Conservation (phyloP, 2,888 invertebrate genomes). For the Calameuta pallipes region DNA sequence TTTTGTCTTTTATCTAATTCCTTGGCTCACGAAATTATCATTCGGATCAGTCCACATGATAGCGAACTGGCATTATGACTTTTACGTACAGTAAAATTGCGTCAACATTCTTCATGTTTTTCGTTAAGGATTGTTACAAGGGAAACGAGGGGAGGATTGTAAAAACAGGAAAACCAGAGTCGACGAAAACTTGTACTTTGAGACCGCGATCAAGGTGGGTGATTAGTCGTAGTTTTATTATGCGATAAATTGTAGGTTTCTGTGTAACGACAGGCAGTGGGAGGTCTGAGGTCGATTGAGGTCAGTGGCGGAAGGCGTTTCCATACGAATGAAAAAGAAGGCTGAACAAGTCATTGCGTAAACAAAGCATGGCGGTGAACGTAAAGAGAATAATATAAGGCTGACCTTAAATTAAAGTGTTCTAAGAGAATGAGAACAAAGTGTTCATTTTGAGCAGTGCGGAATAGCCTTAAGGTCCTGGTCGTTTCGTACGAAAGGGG, state of each 20-base stretch:
- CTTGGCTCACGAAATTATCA: background rate
- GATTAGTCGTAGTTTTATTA: background rate
- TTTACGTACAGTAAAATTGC: background rate
- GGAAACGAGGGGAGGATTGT: background rate
- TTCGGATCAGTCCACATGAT: background rate
- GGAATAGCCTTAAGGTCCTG: background rate
- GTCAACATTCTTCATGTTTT: background rate
- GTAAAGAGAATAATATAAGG: background rate
- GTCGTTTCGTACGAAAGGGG: background rate
- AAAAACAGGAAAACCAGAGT: background rate
- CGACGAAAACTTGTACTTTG: background rate
- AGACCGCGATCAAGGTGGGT: background rate
- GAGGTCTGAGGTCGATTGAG: background rate
- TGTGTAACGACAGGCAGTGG: background rate
- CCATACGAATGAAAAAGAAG: background rate
- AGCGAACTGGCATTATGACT: too few relatives aligned
- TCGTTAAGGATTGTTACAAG: background rate
- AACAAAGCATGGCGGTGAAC: background rate
- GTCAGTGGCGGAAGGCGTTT: background rate
- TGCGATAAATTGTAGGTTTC: background rate
- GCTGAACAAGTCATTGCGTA: background rate
- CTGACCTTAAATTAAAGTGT: background rate
- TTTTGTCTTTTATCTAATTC: background rate
- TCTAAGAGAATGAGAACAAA: background rate
- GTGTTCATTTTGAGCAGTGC: background rate